Evolutionary conservation across 2,888 invertebrate genomes (phyloP), one percentile per base, ranked within the genome.

Genomic region (Metacarcinus magister): DNA sequence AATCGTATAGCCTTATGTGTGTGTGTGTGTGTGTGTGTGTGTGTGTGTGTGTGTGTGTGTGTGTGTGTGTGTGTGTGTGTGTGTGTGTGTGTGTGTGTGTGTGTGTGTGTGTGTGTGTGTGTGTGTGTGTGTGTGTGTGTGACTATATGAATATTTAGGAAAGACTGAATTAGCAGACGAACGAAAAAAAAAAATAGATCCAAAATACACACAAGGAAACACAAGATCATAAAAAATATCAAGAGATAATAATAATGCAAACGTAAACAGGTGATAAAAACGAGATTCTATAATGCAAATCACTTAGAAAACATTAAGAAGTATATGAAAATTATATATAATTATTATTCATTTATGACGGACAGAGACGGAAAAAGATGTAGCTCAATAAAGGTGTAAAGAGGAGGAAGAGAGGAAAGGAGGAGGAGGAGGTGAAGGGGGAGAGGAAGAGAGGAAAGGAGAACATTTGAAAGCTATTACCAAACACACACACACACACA

Each of bases 31-130:
- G 48, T 48, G 48, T 13, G 48, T 48, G 8, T 48, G 8, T 48
- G 48, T 13, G 13, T 48, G 48, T 48, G 48, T 8, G n/a, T 75
- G 75, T 75, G 75, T 75, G 75, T 75, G 75, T 75, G 75, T 75
- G 75, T 75, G 16, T 48, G 48, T 48, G 48, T 48, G 48, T 48
- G 48, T 48, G 48, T 48, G 48, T 48, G 48, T 48, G 48, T 48
- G 48, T 13, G 48, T 48, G 8, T 48, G 8, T 48, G 48, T 13
- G 13, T 48, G 48, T 48, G 48, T 8, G n/a, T 75, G 75, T 75
- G 75, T 75, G 75, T 75, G 75, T 75, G 75, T 75, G 75, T 75
- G 75, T 75, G 23, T 75, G 75, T 75, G 75, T 75, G 75, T n/a
- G 75, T 75, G 75, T n/a, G 19, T n/a, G 75, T 23, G 8, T 75